A percentile compares a stretch with the other conserved stretches of the same genome.
These are phyloP conservation scores for Alviniconcha strummeri DNA, from an alignment of 2,888 invertebrate species.

Conservation along the genomic window DNA sequence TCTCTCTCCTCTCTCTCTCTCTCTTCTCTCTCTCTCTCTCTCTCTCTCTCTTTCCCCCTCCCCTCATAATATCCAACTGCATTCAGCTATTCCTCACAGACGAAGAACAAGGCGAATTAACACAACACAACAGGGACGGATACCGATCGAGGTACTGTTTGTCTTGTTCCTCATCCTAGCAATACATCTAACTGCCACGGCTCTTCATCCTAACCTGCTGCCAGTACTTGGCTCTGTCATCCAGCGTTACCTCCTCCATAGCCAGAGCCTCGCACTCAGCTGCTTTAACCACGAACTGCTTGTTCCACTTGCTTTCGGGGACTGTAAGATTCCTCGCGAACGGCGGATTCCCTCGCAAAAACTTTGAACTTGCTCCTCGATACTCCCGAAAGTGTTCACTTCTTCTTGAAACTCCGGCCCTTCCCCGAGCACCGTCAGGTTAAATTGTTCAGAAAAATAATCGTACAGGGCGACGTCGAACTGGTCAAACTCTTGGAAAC, in stretches of 20 bases:
- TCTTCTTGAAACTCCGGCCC: conserved; percentile 5
- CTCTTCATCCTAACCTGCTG: not conserved
- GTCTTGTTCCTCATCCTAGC: not conserved
- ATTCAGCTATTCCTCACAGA: not conserved
- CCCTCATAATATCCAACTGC: not conserved
- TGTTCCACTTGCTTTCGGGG: not conserved
- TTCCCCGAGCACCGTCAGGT: not conserved
- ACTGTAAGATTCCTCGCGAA: not conserved
- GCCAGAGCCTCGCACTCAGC: not conserved
- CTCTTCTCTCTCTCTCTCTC: not conserved
- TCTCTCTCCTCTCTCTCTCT: not conserved
- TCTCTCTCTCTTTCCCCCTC: not conserved
- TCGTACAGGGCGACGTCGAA: conserved; percentile 9
- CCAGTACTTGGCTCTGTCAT: not conserved
- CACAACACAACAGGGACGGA: not conserved
- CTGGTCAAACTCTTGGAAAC: not conserved
- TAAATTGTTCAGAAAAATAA: not conserved
- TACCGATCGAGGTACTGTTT: not conserved
- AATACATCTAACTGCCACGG: not conserved
- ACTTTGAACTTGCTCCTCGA: not conserved
- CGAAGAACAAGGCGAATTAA: not conserved
- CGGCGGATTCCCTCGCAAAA: not conserved
- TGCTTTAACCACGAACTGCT: not conserved
- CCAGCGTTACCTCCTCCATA: not conserved
- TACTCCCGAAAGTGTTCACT: not conserved